phyloP scores from a whole-genome alignment of 2,113 vertebrate species.

The Mastomys natalensis region DNA sequence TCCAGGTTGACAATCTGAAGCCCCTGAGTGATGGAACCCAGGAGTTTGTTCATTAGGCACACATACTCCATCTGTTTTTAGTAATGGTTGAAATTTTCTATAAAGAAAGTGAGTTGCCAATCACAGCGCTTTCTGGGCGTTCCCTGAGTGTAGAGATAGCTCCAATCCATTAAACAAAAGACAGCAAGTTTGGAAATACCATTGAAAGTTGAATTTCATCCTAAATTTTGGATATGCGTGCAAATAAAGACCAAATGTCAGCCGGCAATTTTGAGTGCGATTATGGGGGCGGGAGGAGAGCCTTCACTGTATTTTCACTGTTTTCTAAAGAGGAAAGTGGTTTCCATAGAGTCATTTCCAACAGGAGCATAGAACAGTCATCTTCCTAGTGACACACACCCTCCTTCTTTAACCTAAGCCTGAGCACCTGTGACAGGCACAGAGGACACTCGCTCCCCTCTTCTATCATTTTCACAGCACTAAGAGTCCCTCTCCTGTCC shows the following conservation, averaged over 20 bases:
- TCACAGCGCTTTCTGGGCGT: neutral
- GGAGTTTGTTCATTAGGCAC: neutral
- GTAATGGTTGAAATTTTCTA: neutral
- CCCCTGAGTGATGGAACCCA: fast-evolving
- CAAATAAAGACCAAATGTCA: constrained; percentile 42
- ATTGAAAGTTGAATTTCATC: neutral
- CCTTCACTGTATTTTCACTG: neutral
- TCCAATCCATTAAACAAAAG: neutral
- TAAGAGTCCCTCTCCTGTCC: neutral
- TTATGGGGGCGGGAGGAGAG: neutral
- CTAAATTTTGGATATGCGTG: constrained; percentile 31
- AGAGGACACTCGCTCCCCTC: neutral
- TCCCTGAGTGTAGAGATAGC: neutral
- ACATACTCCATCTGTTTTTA: neutral
- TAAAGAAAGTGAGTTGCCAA: neutral
- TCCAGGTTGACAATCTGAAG: neutral
- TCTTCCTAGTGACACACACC: neutral
- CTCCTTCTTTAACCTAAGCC: neutral
- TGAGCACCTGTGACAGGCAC: neutral
- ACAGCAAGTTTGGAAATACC: constrained; percentile 13
- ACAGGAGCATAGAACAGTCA: neutral
- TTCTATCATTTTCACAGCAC: neutral
- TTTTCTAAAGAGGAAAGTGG: neutral
- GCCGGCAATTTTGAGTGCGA: neutral
- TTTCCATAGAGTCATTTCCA: neutral